A percentile compares a stretch with the other conserved stretches of the same genome.
phyloP scores from a whole-genome alignment of 2,113 vertebrate genomes.

The Chrysemys picta region DNA sequence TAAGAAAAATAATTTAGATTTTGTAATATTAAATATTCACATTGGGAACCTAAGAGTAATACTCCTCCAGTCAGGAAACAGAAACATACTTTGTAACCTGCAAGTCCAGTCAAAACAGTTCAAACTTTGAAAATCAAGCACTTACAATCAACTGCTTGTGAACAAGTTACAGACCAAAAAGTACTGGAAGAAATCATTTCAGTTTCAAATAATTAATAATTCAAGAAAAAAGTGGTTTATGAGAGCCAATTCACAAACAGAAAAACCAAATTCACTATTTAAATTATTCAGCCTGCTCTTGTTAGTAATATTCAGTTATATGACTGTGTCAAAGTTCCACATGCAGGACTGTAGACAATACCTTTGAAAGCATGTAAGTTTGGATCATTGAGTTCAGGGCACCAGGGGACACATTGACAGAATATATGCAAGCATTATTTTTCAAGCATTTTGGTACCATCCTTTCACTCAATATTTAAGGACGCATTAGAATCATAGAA shows the following conservation, averaged over 20 bases:
- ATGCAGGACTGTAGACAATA: neutral
- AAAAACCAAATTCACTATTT: slow-evolving; percentile 39
- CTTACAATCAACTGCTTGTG: slow-evolving; percentile 16
- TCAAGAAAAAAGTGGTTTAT: neutral
- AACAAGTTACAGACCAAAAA: slow-evolving; percentile 44
- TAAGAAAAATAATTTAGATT: neutral
- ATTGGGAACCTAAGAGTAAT: neutral
- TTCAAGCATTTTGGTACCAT: neutral
- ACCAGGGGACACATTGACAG: rapidly evolving
- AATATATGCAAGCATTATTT: rapidly evolving
- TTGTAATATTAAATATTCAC: neutral
- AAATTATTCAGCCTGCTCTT: neutral
- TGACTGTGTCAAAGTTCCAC: neutral
- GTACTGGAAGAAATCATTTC: slow-evolving; percentile 9
- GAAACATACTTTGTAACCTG: neutral
- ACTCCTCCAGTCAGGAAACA: neutral
- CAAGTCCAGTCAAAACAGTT: neutral
- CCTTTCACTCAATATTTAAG: neutral
- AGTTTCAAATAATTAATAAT: neutral
- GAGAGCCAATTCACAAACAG: neutral
- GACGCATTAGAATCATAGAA: neutral
- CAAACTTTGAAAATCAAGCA: neutral
- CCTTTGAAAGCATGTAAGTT: neutral
- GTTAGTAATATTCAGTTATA: neutral
- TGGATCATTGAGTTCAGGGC: neutral